Percentiles rank a stretch among this genome's conserved stretches.
Evolutionary conservation across 2,113 vertebrate species (phyloP).

Genomic region (Vulpes vulpes): DNA sequence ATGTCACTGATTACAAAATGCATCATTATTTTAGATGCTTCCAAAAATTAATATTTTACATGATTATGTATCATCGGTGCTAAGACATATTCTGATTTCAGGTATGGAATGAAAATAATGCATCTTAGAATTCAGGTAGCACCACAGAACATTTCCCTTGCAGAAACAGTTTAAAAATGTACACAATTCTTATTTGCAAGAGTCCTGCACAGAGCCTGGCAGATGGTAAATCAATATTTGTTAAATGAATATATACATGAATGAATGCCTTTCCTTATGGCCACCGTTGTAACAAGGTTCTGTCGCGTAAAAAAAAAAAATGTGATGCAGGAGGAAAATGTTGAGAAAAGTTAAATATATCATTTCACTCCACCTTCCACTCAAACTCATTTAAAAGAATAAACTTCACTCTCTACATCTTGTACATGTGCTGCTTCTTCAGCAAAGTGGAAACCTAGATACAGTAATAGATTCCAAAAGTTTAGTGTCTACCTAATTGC

Average conservation of each 20-base stretch:
- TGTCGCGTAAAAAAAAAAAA: constrained; percentile 37
- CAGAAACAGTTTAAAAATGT: background rate
- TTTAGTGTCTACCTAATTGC: background rate
- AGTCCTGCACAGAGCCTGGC: background rate
- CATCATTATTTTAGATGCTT: background rate
- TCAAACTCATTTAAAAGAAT: constrained; percentile 27
- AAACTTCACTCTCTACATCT: background rate
- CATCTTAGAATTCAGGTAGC: constrained; percentile 17
- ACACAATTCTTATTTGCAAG: background rate
- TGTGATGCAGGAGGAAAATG: background rate
- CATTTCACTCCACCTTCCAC: background rate
- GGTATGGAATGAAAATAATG: background rate
- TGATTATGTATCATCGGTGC: background rate
- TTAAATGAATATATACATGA: background rate
- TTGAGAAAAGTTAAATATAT: background rate
- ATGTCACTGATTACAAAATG: background rate
- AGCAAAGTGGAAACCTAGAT: background rate
- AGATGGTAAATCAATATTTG: background rate
- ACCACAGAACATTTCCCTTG: constrained; percentile 24
- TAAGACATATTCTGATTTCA: constrained; percentile 32
- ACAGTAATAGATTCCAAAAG: background rate
- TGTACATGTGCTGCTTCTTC: background rate
- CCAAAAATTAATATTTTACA: constrained; percentile 17
- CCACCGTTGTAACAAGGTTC: background rate
- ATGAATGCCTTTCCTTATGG: background rate